Percentiles rank a stretch among this genome's conserved stretches.
phyloP scores from a whole-genome alignment of 2,113 vertebrate genomes.

The Carettochelys insculpta region DNA sequence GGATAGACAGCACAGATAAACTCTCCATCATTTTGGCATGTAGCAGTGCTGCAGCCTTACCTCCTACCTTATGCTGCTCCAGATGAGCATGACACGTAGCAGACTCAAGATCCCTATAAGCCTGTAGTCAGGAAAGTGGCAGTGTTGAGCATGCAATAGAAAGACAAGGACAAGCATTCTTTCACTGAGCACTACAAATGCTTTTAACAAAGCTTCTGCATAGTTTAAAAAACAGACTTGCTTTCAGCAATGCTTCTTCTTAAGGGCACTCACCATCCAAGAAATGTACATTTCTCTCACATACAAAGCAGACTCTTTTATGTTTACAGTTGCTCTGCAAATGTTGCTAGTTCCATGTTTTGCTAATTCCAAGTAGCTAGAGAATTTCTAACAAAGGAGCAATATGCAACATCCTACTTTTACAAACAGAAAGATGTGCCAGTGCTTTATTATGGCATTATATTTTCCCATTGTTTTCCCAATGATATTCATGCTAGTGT shows the following conservation, averaged over 20 bases:
- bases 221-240: neutral
- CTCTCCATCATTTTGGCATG: neutral
- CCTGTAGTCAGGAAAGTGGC: neutral
- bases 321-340: neutral
- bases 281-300: neutral
- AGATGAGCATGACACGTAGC: neutral
- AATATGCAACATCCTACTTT: neutral
- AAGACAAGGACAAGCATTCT: neutral
- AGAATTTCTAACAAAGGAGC: neutral
- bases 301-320: neutral
- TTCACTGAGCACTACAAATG: neutral
- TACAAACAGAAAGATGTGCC: neutral
- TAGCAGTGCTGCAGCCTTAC: neutral
- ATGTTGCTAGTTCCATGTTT: neutral
- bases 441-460: neutral
- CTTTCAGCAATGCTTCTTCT: neutral
- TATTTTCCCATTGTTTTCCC: neutral
- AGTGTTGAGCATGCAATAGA: neutral
- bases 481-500: neutral
- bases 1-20: neutral
- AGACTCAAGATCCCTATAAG: neutral
- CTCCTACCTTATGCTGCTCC: neutral
- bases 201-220: neutral
- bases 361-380: neutral
- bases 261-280: fast-evolving